Evolutionary conservation across 1,140 invertebrate species (phyloP), one percentile per base, ranked within the genome.

Genomic region (Drosophila orena): DNA sequence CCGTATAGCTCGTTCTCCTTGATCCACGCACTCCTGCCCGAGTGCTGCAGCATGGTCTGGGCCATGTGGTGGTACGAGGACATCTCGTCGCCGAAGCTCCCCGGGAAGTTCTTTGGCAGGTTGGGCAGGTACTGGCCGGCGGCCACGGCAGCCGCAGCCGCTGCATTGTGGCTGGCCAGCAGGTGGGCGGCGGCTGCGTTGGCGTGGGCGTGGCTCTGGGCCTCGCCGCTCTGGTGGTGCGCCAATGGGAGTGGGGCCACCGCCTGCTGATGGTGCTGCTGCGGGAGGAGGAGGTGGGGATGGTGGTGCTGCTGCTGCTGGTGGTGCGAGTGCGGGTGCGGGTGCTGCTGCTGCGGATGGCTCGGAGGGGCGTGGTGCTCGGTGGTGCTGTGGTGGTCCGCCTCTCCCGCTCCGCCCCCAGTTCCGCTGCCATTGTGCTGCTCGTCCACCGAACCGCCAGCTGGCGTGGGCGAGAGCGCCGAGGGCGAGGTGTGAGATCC

Each of bases 1-100:
- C 91, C 91, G 53, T 92, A 92, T 40, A 92, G 57, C 34, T 92
- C 91, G 44, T 90, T 92, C 57, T 92, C 91, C 53, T 92, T 91
- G 53, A 92, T 91, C 91, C 91, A 92, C 20, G 91, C 81, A 43
- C 68, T 77, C 40, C 91, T 84, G 6, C 79, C 85, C 47, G 91
- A 62, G 43, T 92, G 91, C 50, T 83, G 73, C 37, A 92, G 77
- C 91, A 92, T 92, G 7, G 91, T 89, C 34, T 92, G 91, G 37
- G 91, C 81, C 64, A 92, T 90, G 68, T 91, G 91, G 43, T 92
- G 91, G 57, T 92, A 92, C 40, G 90, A 91, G 37, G 91, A 88
- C 86, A 91, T 81, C 24, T 92, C 91, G 54, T 92, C 91, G 14
- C 73, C 77, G 27, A 92, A 92, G 70, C 54, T 83, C 11, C 85